These are phyloP conservation scores for Myrmecophaga tridactyla DNA, from an alignment of 2,113 vertebrate genomes.

Conservation along the genomic window DNA sequence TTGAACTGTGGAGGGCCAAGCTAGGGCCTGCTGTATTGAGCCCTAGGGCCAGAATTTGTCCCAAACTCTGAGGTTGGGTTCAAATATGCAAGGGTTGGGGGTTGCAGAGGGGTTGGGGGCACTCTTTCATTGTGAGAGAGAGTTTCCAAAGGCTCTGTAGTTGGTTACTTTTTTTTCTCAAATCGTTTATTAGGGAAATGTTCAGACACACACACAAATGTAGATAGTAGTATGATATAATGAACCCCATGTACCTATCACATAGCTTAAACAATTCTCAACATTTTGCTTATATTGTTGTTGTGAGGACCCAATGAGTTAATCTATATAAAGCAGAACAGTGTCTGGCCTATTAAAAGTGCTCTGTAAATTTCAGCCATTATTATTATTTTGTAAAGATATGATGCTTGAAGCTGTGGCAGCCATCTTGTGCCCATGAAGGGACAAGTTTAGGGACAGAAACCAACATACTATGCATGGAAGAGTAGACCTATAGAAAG, in stretches of 20 bases:
- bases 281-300: not conserved
- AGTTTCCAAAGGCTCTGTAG: not conserved
- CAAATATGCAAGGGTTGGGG: not conserved
- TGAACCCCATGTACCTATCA: not conserved
- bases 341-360: not conserved
- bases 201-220: constrained; percentile 11
- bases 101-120: not conserved
- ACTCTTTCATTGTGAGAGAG: not conserved
- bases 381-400: constrained; percentile 22
- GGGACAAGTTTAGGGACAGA: not conserved
- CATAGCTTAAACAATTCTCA: not conserved
- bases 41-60: not conserved
- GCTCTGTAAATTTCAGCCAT: not conserved
- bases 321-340: too few species aligned
- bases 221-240: not conserved
- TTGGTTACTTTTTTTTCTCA: not conserved
- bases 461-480: not conserved
- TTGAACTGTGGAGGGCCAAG: not conserved
- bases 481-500: not conserved
- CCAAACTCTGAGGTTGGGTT: not conserved
- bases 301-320: too few species aligned
- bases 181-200: not conserved
- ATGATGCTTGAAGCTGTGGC: not conserved
- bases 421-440: not conserved
- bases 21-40: not conserved